A percentile compares a stretch with the other conserved stretches of the same genome.
Evolutionary conservation across 2,113 vertebrate species (phyloP).

Genomic region (Abramis brama): DNA sequence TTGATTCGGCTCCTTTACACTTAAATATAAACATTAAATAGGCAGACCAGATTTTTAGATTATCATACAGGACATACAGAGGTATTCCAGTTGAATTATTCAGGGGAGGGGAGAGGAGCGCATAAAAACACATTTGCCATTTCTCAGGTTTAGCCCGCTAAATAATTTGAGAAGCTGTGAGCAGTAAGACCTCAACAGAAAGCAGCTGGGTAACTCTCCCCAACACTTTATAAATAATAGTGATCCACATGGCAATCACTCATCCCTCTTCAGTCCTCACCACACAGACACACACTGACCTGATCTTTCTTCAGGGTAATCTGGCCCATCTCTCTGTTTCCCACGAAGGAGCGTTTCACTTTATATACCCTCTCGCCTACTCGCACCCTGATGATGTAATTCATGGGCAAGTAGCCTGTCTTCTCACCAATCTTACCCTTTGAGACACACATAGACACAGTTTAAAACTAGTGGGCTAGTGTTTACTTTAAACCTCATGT

Average conservation of each 20-base stretch:
- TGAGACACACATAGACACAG: slow-evolving; percentile 14
- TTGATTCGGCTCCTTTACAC: neutral
- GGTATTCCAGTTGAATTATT: neutral
- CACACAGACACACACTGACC: slow-evolving; percentile 68
- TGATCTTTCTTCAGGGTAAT: slow-evolving; percentile 97
- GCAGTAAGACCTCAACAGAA: no score
- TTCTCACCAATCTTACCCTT: slow-evolving; percentile 95
- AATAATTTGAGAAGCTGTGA: no score
- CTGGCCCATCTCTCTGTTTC: slow-evolving; percentile 94
- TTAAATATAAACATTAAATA: neutral
- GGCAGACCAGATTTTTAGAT: neutral
- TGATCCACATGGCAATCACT: no score
- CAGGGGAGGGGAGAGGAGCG: no score
- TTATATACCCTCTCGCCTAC: slow-evolving; percentile 88
- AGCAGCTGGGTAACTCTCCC: no score
- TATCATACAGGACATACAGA: neutral
- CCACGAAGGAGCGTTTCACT: slow-evolving; percentile 90
- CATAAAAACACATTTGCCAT: no score
- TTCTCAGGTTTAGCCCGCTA: no score
- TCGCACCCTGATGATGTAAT: slow-evolving; percentile 92
- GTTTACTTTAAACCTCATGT: neutral
- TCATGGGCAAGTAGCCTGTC: slow-evolving; percentile 90
- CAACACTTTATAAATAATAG: no score
- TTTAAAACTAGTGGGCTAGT: neutral
- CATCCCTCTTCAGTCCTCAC: neutral